Evolutionary conservation across 1,140 invertebrate species (phyloP), one percentile per base, ranked within the genome.

Genomic region (Megalopta genalis): DNA sequence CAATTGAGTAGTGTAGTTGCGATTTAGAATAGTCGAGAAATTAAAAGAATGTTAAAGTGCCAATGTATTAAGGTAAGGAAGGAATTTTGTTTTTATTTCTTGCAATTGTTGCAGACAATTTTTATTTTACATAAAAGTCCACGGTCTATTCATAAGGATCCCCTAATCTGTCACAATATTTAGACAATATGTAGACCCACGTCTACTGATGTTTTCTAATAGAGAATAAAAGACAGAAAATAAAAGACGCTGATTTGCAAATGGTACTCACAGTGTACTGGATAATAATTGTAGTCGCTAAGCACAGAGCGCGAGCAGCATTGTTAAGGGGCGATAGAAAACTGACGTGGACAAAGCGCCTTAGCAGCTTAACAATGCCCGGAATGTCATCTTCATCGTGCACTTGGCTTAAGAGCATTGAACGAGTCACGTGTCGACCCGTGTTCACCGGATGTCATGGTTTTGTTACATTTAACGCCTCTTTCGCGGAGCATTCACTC

Each of bases 391-490:
- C 60, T 23, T 72, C 46, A 9, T 81, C n/a, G 42, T 73, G 62
- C 65, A 37, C 63, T 66, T 39, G 70, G 77, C 77, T 79, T 66
- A 79, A 66, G 70, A 66, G 77, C 46, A 54, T 77, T 77, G 80
- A 89, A 75, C 76, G 67, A 81, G 90, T 90, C 90, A 89, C 90
- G 90, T 91, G 91, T 81, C 90, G 88, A 83, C 90, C 75, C 89
- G 88, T 91, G 91, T 81, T 83, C 72, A 82, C 90, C 90, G 90
- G 90, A 92, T 90, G 90, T 89, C 86, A 88, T 82, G 83, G 88
- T 88, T 92, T 91, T 89, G 90, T 91, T 83, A 78, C 85, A 78
- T 87, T 90, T 90, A 90, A 80, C 86, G 83, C 88, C 86, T 90
- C 74, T 88, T 88, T 74, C 85, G 75, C 83, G 68, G 70, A 25